A percentile compares a stretch with the other conserved stretches of the same genome.
phyloP scores from a whole-genome alignment of 2,888 invertebrate species.

The Pheosia tremula region DNA sequence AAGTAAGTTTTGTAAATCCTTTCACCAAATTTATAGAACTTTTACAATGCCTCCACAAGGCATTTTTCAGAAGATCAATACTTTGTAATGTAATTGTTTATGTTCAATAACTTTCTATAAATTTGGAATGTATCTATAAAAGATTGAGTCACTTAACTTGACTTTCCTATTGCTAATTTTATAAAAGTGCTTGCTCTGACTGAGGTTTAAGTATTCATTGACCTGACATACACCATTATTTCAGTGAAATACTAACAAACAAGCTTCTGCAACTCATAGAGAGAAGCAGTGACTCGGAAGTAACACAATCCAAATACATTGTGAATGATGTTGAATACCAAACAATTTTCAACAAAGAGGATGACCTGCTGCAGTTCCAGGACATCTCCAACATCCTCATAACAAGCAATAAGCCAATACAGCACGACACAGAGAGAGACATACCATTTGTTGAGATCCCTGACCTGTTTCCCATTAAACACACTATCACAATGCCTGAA shows the following conservation, averaged over 20 bases:
- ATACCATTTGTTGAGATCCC: constrained; percentile 85
- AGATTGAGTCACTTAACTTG: too few species aligned
- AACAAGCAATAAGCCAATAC: constrained; percentile 86
- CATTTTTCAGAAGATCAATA: too few species aligned
- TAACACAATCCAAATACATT: constrained; percentile 83
- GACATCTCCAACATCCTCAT: constrained; percentile 87
- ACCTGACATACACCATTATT: constrained; percentile 34
- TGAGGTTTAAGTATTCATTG: too few species aligned
- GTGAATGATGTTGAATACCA: constrained; percentile 85
- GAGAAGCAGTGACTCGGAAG: constrained; percentile 81
- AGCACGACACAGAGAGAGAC: constrained; percentile 77
- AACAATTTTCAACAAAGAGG: constrained; percentile 85
- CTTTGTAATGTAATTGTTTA: too few species aligned
- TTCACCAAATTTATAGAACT: too few species aligned
- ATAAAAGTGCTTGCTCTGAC: too few species aligned
- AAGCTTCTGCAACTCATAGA: constrained; percentile 89
- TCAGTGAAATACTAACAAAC: constrained; percentile 87
- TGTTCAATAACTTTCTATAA: too few species aligned
- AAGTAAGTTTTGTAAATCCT: constrained; percentile 80
- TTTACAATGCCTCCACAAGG: too few species aligned
- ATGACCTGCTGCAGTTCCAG: constrained; percentile 86
- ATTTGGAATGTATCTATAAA: too few species aligned
- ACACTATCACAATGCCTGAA: constrained; percentile 87
- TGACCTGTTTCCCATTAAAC: constrained; percentile 89
- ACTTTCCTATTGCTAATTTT: too few species aligned